phyloP scores from a whole-genome alignment of 1,140 invertebrate species.

The Trichonephila clavipes region DNA sequence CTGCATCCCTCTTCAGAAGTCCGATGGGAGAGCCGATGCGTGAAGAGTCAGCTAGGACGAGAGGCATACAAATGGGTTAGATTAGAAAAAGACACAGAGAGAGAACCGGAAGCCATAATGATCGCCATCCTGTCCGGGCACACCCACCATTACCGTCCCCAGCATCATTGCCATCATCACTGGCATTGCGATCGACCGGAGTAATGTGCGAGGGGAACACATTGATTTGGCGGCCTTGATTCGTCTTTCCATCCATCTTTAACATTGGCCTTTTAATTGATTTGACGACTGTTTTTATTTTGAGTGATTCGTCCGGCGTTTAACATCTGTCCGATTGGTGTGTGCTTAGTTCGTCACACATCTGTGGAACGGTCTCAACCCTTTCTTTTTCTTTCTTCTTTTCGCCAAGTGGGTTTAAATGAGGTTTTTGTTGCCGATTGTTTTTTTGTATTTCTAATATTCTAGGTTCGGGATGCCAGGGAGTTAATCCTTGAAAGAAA shows the following conservation, averaged over 20 bases:
- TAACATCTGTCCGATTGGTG: neutral
- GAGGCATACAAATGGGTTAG: constrained; percentile 67
- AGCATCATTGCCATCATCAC: neutral
- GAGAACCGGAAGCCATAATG: constrained; percentile 72
- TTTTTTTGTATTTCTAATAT: too few species aligned
- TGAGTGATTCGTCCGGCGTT: constrained; percentile 4
- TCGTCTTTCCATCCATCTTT: neutral
- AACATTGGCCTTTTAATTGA: neutral
- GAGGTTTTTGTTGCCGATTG: too few species aligned
- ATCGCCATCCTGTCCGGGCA: constrained; percentile 68
- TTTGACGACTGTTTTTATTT: neutral
- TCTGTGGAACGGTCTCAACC: neutral
- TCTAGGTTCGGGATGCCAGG: too few species aligned
- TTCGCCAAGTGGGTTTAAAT: too few species aligned
- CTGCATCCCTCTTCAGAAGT: neutral
- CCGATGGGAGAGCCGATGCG: constrained; percentile 38
- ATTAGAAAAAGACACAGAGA: constrained; percentile 42
- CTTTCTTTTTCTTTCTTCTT: neutral
- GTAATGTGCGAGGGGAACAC: constrained; percentile 43
- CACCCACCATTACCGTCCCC: constrained; percentile 47
- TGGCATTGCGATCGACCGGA: neutral
- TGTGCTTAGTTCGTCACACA: neutral
- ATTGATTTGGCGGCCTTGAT: constrained; percentile 4
- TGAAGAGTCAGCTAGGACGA: constrained; percentile 41
- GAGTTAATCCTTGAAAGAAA: neutral